These are phyloP conservation scores for Heliconius hermathena DNA, from an alignment of 1,140 invertebrate genomes.

Conservation along the genomic window DNA sequence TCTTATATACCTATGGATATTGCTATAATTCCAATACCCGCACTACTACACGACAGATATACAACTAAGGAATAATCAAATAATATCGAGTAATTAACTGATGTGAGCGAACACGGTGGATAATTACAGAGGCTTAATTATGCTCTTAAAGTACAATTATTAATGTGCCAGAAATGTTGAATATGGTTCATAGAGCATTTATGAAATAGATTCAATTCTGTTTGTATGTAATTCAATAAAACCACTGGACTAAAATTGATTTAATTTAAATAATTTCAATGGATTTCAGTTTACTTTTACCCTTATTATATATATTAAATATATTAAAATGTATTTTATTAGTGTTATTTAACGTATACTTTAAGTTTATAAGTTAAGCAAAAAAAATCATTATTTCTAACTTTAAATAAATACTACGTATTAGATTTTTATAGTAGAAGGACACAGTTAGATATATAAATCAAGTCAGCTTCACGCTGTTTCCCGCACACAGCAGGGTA, in stretches of 20 bases:
- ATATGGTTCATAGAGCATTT: slow-evolving; percentile 4
- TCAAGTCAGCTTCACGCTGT: no score
- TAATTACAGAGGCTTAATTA: slow-evolving; percentile 11
- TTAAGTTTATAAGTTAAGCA: no score
- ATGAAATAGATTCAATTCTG: neutral
- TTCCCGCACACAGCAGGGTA: no score
- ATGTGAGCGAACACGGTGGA: neutral
- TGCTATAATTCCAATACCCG: neutral
- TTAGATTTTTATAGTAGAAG: no score
- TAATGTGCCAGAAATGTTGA: neutral
- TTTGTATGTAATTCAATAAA: neutral
- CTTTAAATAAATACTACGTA: no score
- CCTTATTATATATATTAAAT: neutral
- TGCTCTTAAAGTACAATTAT: slow-evolving; percentile 7
- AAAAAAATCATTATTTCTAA: no score
- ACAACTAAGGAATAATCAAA: slow-evolving; percentile 11
- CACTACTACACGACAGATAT: neutral
- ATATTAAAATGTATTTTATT: no score
- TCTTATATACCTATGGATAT: neutral
- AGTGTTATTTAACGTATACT: no score
- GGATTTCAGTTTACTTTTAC: neutral
- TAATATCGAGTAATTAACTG: slow-evolving; percentile 4
- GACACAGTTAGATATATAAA: no score
- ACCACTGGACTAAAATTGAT: neutral
- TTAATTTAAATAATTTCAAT: neutral